These are phyloP conservation scores for Capreolus pygargus DNA, from an alignment of 2,113 vertebrate species.

Conservation along the genomic window DNA sequence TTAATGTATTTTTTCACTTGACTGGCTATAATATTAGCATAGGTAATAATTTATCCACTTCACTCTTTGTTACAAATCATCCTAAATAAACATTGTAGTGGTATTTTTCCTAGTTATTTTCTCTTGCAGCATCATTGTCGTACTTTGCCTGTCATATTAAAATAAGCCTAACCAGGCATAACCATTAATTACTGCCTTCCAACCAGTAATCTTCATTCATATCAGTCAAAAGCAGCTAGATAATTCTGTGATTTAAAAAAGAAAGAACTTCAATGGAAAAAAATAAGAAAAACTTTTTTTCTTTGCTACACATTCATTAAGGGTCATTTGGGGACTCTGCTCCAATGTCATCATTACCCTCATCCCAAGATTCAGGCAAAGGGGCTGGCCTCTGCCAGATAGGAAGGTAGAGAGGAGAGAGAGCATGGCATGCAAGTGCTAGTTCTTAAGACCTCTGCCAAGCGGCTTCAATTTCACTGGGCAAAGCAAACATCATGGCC, in stretches of 20 bases:
- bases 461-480: background rate
- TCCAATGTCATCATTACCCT: background rate
- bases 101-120: background rate
- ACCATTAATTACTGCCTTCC: constrained; percentile 4
- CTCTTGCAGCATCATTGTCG: background rate
- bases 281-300: constrained; percentile 33
- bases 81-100: constrained; percentile 5
- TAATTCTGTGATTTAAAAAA: background rate
- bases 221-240: constrained; percentile 10
- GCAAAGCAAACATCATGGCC: background rate
- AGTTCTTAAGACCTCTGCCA: background rate
- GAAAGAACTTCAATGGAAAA: background rate
- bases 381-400: background rate
- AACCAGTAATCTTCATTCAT: constrained; percentile 29
- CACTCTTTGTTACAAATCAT: constrained; percentile 4
- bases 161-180: constrained; percentile 1
- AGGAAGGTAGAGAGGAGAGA: background rate
- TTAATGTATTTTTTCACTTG: constrained; percentile 41
- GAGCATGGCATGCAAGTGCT: background rate
- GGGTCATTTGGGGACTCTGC: background rate
- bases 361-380: background rate
- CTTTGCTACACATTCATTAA: background rate
- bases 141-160: constrained; percentile 15
- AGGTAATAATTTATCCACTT: constrained; percentile 7
- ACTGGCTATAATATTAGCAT: constrained; percentile 26